Evolutionary conservation across 2,888 invertebrate genomes (phyloP).

Genomic region (Cheilosia impressa): DNA sequence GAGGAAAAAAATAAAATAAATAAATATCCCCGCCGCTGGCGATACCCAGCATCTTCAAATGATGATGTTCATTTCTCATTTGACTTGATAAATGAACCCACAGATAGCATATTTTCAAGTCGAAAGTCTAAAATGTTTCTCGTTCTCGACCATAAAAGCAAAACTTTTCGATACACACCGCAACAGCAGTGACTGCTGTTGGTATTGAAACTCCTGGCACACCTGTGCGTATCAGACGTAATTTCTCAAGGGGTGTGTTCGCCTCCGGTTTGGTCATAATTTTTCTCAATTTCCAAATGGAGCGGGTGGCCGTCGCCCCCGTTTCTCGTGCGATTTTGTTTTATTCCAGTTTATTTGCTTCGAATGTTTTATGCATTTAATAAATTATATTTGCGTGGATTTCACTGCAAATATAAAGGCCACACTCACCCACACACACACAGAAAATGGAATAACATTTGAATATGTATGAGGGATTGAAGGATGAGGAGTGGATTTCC

Average conservation of each 20-base stretch:
- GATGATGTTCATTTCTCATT: conserved; percentile 75
- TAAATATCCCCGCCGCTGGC: conserved; percentile 45
- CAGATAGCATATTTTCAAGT: conserved; percentile 56
- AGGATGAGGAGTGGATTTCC: conserved; percentile 10
- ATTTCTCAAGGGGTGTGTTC: conserved; percentile 63
- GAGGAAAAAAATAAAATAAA: conserved; percentile 67
- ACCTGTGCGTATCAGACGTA: conserved; percentile 69
- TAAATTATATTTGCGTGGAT: conserved; percentile 72
- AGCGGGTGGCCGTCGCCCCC: not conserved
- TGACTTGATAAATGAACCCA: conserved; percentile 73
- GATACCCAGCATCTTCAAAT: conserved; percentile 58
- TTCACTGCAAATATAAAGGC: conserved; percentile 35
- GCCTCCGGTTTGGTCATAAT: conserved; percentile 49
- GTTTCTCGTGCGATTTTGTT: conserved; percentile 61
- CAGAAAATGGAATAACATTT: conserved; percentile 43
- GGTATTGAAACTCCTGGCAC: conserved; percentile 12
- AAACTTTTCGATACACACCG: conserved; percentile 65
- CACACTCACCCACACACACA: not conserved
- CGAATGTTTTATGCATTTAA: conserved; percentile 75
- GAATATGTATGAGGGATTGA: conserved; percentile 57
- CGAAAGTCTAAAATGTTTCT: conserved; percentile 56
- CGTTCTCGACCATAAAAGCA: conserved; percentile 52
- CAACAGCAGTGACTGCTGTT: not conserved
- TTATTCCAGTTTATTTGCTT: conserved; percentile 71
- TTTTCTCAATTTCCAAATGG: conserved; percentile 51